These are phyloP conservation scores for Drosophila nannoptera DNA, from an alignment of 1,140 invertebrate genomes.

Conservation along the genomic window DNA sequence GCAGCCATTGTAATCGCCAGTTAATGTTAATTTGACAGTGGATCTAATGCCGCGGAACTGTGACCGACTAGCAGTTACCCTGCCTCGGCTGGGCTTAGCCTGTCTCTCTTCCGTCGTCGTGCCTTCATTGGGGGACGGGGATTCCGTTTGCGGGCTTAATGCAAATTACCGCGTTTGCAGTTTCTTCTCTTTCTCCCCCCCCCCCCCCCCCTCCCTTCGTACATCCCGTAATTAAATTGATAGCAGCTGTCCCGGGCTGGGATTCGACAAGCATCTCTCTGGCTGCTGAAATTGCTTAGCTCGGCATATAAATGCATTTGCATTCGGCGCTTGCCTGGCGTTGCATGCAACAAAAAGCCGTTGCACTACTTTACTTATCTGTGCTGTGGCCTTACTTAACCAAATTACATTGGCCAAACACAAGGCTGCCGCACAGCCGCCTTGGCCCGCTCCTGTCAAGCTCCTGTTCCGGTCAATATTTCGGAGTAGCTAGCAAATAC, in stretches of 20 bases:
- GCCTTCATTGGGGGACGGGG: too few species aligned
- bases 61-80: neutral
- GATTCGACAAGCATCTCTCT: neutral
- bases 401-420: conserved; percentile 47
- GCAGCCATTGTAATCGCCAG: conserved; percentile 61
- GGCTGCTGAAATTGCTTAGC: conserved; percentile 44
- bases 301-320: conserved; percentile 47
- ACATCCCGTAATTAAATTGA: too few species aligned
- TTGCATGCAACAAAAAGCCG: conserved; percentile 26
- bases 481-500: conserved; percentile 29
- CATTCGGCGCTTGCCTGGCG: conserved; percentile 21
- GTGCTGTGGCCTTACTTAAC: conserved; percentile 58
- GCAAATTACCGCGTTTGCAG: too few species aligned
- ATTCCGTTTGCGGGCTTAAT: too few species aligned
- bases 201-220: too few species aligned
- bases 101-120: too few species aligned
- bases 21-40: conserved; percentile 60
- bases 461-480: conserved; percentile 9
- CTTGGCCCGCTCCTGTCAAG: neutral
- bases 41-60: conserved; percentile 7
- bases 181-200: too few species aligned
- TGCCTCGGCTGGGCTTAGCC: neutral
- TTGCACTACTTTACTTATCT: conserved; percentile 23
- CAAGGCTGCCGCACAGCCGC: neutral
- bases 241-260: too few species aligned